Evolutionary conservation across 2,113 vertebrate species (phyloP).

Genomic region (Hemicordylus capensis): DNA sequence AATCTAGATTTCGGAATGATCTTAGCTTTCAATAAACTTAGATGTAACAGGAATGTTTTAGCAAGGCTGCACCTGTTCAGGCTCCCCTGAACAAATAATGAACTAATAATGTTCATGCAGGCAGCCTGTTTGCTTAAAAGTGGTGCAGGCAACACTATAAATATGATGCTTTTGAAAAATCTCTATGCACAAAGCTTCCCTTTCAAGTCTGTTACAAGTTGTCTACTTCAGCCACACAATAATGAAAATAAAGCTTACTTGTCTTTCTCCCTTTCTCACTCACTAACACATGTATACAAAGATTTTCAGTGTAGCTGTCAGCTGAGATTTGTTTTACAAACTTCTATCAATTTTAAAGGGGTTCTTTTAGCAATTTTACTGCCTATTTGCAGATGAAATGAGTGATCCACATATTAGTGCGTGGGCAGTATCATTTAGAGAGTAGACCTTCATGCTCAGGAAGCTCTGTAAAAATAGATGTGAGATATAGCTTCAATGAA

Average conservation of each 20-base stretch:
- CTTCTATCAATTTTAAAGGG: constrained; percentile 30
- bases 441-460: constrained; percentile 47
- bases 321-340: constrained; percentile 55
- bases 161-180: no score
- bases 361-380: constrained; percentile 41
- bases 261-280: constrained; percentile 32
- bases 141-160: no score
- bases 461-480: constrained; percentile 25
- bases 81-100: no score
- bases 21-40: no score
- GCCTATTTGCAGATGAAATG: constrained; percentile 42
- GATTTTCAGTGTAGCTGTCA: constrained; percentile 53
- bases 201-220: not conserved
- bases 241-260: constrained; percentile 11
- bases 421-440: constrained; percentile 53
- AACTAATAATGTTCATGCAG: no score
- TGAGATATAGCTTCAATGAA: constrained; percentile 30
- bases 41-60: no score
- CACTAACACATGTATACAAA: constrained; percentile 36
- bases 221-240: not conserved
- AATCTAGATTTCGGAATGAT: no score
- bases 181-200: not conserved
- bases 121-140: no score
- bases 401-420: constrained; percentile 48
- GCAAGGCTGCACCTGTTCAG: no score